A percentile compares a stretch with the other conserved stretches of the same genome.
Conservation (phyloP, 2,888 invertebrate genomes). For the Melolontha melolontha region DNA sequence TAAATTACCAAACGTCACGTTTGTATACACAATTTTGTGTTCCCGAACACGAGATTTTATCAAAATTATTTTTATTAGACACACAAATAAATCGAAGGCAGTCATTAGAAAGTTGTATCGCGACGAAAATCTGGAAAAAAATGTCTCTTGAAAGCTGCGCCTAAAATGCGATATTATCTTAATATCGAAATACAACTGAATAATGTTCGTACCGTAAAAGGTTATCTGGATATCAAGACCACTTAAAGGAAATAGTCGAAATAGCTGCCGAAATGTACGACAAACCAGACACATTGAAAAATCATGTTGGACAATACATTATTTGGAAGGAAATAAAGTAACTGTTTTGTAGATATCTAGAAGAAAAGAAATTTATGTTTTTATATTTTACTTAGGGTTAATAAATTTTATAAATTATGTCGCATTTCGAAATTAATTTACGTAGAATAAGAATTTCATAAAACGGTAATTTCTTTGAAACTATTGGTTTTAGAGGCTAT, state of each 20-base stretch:
- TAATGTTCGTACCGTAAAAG: constrained; percentile 57
- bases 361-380: too few species aligned
- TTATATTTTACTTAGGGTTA: too few species aligned
- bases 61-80: constrained; percentile 17
- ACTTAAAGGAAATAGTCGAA: constrained; percentile 14
- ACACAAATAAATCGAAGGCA: constrained; percentile 13
- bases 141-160: constrained; percentile 5
- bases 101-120: constrained; percentile 10
- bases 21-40: not conserved
- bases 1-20: too few species aligned
- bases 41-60: constrained; percentile 9
- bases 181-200: constrained; percentile 46
- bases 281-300: constrained; percentile 2
- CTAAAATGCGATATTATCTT: constrained; percentile 13
- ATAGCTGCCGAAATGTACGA: not conserved
- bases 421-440: too few species aligned
- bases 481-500: too few species aligned
- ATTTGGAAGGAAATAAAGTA: too few species aligned
- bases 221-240: constrained; percentile 16
- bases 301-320: constrained; percentile 10
- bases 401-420: too few species aligned
- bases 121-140: not conserved
- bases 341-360: too few species aligned
- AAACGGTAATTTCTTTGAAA: too few species aligned
- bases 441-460: too few species aligned